These are phyloP conservation scores for Plecturocebus donacophilus DNA, from an alignment of 2,113 vertebrate genomes.

Conservation along the genomic window DNA sequence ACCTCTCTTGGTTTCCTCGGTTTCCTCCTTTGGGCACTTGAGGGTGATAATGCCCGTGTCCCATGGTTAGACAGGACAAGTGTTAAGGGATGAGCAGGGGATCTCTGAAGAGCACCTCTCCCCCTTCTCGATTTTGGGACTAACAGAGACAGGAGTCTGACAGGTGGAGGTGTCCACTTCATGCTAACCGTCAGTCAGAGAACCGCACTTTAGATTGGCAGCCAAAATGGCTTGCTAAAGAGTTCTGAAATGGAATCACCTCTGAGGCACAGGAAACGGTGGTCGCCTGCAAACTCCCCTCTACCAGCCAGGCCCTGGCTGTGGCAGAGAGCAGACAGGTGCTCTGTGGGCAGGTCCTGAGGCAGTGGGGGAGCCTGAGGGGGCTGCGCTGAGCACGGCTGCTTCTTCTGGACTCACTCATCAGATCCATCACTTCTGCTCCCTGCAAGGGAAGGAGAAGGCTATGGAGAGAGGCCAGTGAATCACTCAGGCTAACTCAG, in stretches of 20 bases:
- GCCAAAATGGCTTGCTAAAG: background rate
- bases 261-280: background rate
- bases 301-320: background rate
- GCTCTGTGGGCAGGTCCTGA: background rate
- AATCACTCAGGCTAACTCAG: background rate
- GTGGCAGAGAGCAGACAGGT: background rate
- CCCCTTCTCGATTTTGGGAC: background rate
- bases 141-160: background rate
- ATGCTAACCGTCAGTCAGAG: background rate
- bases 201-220: background rate
- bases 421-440: background rate
- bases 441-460: too few species aligned
- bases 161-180: too few species aligned
- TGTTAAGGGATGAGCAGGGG: background rate
- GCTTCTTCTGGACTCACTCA: background rate
- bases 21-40: background rate
- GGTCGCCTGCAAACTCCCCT: background rate
- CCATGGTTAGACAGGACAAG: too few species aligned
- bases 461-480: background rate
- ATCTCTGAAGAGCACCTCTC: background rate
- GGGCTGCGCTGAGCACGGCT: background rate
- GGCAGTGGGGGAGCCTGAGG: rapidly evolving
- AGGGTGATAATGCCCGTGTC: rapidly evolving
- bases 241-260: background rate
- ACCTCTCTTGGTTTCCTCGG: background rate